These are phyloP conservation scores for Otis tarda DNA, from an alignment of 2,113 vertebrate genomes.

Conservation along the genomic window DNA sequence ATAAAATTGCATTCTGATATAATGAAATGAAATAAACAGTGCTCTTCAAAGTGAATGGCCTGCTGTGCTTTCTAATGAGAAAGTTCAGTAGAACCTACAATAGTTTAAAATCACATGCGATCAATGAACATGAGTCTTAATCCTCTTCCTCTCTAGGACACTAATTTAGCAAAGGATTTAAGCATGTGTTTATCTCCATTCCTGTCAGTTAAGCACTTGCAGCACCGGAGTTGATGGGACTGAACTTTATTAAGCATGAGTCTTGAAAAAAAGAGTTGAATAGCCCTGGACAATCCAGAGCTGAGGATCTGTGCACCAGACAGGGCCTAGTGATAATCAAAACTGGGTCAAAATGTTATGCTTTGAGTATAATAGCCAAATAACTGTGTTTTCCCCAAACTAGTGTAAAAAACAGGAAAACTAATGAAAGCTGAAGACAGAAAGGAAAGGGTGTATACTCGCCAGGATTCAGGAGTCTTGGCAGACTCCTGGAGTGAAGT, in stretches of 20 bases:
- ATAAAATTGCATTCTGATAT: background rate
- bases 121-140: background rate
- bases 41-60: background rate
- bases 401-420: background rate
- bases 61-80: conserved; percentile 4
- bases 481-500: background rate
- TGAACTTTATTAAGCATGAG: background rate
- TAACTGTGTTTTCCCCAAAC: background rate
- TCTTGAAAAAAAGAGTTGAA: background rate
- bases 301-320: background rate
- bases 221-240: background rate
- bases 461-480: background rate
- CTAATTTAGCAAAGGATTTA: conserved; percentile 19
- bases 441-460: background rate
- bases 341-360: background rate
- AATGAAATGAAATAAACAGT: background rate
- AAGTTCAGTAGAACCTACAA: background rate
- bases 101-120: background rate
- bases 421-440: background rate
- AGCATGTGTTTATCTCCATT: background rate
- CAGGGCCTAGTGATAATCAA: background rate
- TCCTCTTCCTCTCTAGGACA: background rate
- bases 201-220: background rate
- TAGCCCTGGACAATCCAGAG: background rate
- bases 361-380: background rate